phyloP scores from a whole-genome alignment of 2,888 invertebrate species.

The Axea sp. region DNA sequence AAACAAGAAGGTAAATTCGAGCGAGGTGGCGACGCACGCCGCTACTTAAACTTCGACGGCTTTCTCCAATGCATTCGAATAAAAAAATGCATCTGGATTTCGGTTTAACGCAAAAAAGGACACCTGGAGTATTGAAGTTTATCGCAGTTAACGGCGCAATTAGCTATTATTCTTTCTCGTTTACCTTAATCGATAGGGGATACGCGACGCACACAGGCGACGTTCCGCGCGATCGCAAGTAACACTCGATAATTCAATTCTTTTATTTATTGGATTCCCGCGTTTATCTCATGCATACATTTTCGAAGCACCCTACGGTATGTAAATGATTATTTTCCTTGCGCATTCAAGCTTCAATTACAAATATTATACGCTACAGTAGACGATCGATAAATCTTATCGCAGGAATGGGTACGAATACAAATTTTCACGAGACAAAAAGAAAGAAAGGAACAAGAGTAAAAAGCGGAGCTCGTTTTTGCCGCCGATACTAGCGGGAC shows the following conservation, averaged over 20 bases:
- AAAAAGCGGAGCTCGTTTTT: no score
- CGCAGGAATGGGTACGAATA: constrained; percentile 30
- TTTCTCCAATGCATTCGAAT: no score
- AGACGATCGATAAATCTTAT: constrained; percentile 51
- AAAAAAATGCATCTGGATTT: constrained; percentile 7
- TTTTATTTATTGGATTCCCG: constrained; percentile 40
- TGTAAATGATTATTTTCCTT: constrained; percentile 49
- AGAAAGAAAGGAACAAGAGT: no score
- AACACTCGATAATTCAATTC: constrained; percentile 29
- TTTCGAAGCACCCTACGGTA: constrained; percentile 41
- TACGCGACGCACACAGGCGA: constrained; percentile 27
- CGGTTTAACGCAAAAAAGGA: constrained; percentile 12
- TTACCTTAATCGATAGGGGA: constrained; percentile 29
- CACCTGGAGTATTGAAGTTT: constrained; percentile 18
- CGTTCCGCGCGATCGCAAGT: constrained; percentile 23
- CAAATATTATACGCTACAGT: constrained; percentile 42
- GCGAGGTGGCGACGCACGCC: no score
- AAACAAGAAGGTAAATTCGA: no score
- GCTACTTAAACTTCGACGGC: no score
- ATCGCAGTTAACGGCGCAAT: constrained; percentile 28
- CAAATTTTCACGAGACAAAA: constrained; percentile 11
- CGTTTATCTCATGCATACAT: constrained; percentile 40
- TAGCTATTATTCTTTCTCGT: constrained; percentile 32
- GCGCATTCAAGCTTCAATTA: constrained; percentile 56
- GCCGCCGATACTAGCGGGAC: no score